Base-by-base conservation (phyloP, 2,113 vertebrate species). In the Toxotes jaculatrix region DNA sequence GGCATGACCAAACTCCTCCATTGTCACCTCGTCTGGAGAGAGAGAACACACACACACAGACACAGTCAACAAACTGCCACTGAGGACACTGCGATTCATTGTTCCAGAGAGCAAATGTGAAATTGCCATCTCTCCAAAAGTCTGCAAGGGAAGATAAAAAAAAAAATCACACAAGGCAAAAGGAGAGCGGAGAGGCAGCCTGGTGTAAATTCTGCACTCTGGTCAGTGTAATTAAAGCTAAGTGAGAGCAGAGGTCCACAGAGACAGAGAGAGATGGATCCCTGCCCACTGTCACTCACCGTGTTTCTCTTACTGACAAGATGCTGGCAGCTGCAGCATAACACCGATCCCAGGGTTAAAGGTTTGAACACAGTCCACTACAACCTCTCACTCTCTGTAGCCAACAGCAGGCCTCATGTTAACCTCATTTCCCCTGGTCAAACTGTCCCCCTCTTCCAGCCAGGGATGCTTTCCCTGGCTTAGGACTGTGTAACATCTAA, bases 1-100 rank as follows among this genome's bases (percentile, higher is more conserved):
- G 2, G 95, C 95, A 89, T 95, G 95, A 10, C 91, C 96, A 90
- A 97, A 94, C 93, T 97, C 97, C 91, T 98, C 95, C 96, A 97
- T 96, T 0, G 95, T 97, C 89, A 98, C 96, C 89, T 98, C 97
- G 70, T 98, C 98, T 99, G 94, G 49, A 63, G 62, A 80, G 47
- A 85, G 42, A 84, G 7, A 51, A 65, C 27, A 47, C 65, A 69
- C 61, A 89, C 45, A 81, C 19, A 81, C 43, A 62, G 45, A 69
- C 5, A 59, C 8, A 60, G 71, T 88, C 62, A 89, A 73, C 76
- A 71, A 60, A 66, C 64, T 13, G 34, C 43, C 16, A 12, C 32
- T 19, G 62, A 74, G 65, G 21, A 84, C 38, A 17, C 66, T 49
- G 69, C 5, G 1, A 68, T 74, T 84, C 63, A 79, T 57, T 42